phyloP scores from a whole-genome alignment of 2,113 vertebrate genomes.

The Cryptotis parvus region DNA sequence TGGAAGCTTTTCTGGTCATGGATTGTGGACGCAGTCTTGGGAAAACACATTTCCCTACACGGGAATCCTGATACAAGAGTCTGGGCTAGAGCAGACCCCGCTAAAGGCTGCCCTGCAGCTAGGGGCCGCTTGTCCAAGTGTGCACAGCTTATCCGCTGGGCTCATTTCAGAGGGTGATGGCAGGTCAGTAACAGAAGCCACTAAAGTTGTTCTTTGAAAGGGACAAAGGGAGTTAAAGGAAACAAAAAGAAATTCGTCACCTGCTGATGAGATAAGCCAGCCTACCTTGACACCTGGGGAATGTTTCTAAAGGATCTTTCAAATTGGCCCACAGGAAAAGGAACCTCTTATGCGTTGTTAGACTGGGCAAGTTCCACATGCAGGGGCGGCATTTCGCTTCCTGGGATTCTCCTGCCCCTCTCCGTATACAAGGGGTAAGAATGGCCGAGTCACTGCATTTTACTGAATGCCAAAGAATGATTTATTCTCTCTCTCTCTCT shows the following conservation, averaged over 20 bases:
- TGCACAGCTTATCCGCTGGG: not conserved
- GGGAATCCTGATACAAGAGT: not conserved
- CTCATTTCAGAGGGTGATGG: not conserved
- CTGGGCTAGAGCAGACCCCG: not conserved
- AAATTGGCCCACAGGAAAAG: slow-evolving; percentile 14
- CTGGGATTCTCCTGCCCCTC: not conserved
- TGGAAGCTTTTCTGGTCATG: fast-evolving
- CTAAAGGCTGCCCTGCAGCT: slow-evolving; percentile 50
- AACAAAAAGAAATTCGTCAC: slow-evolving; percentile 43
- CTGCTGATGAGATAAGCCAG: not conserved
- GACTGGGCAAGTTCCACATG: not conserved
- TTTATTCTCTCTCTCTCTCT: not conserved
- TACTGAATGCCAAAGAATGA: not conserved
- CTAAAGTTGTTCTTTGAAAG: not conserved
- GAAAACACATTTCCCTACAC: not conserved
- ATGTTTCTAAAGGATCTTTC: not conserved
- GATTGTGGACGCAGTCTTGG: not conserved
- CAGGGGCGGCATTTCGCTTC: too few relatives aligned
- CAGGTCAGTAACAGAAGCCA: not conserved
- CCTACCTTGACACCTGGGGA: not conserved
- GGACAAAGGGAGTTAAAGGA: slow-evolving; percentile 1
- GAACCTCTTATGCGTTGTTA: not conserved
- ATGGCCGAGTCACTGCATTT: too few relatives aligned
- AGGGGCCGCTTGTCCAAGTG: not conserved
- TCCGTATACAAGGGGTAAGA: too few relatives aligned